Percentiles rank a stretch among this genome's conserved stretches.
phyloP scores from a whole-genome alignment of 2,113 vertebrate genomes.

The Axis porcinus region DNA sequence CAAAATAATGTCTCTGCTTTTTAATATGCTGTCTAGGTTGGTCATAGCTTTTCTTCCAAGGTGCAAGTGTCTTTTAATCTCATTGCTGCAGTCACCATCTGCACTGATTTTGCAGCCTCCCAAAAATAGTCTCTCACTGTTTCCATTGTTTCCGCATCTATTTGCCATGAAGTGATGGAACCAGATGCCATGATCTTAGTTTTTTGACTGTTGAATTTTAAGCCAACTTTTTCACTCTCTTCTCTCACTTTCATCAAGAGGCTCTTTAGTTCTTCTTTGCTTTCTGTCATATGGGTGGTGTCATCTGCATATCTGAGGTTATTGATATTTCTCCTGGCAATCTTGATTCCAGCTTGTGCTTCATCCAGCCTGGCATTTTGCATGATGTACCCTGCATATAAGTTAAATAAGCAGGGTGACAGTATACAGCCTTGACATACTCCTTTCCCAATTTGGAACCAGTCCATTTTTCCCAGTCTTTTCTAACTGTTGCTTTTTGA shows the following conservation, averaged over 20 bases:
- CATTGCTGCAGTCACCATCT: not conserved
- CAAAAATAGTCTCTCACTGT: not conserved
- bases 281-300: not conserved
- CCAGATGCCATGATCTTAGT: not conserved
- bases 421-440: not conserved
- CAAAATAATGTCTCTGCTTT: not conserved
- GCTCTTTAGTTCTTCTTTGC: not conserved
- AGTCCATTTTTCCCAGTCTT: not conserved
- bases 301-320: not conserved
- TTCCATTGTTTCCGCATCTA: not conserved
- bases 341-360: not conserved
- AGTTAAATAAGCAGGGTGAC: not conserved
- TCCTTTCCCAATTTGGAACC: not conserved
- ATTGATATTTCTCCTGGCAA: not conserved
- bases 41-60: not conserved
- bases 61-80: not conserved
- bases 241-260: not conserved
- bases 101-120: not conserved
- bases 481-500: not conserved
- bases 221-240: not conserved
- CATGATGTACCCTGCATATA: not conserved
- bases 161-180: not conserved
- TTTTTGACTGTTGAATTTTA: not conserved
- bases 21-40: not conserved
- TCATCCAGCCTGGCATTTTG: not conserved